Conservation (phyloP, 2,113 vertebrate species). For the Gallinago paraguaiae region DNA sequence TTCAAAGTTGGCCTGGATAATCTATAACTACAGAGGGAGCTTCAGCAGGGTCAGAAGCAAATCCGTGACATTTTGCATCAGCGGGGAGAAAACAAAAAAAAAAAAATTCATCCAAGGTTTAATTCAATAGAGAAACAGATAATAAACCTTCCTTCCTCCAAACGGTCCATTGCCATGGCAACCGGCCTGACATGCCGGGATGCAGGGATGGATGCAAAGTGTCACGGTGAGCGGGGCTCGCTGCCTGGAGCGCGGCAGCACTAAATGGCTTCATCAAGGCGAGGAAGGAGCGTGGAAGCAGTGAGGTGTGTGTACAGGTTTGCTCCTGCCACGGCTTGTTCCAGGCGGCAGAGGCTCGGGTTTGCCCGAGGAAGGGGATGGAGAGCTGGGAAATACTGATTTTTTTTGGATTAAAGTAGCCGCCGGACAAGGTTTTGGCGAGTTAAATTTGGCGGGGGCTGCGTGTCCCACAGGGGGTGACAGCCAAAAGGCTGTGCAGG, state of each 20-base stretch:
- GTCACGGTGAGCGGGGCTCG: not conserved
- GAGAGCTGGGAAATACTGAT: not conserved
- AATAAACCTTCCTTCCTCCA: not conserved
- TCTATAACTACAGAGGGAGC: not conserved
- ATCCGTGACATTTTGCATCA: not conserved
- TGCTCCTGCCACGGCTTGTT: not conserved
- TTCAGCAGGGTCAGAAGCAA: not conserved
- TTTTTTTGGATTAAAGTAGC: not conserved
- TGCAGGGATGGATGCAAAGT: not conserved
- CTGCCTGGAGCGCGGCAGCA: not conserved
- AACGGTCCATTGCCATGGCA: constrained; percentile 21
- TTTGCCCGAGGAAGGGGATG: not conserved
- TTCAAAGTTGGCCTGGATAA: not conserved
- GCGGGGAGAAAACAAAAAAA: not conserved
- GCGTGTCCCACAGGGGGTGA: no score
- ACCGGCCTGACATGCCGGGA: not conserved
- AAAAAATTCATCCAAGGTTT: not conserved
- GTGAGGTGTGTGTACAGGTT: fast-evolving
- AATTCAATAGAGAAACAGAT: constrained; percentile 19
- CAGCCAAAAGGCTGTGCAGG: fast-evolving
- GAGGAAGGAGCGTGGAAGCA: not conserved
- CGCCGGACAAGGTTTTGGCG: not conserved
- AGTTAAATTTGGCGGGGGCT: no score
- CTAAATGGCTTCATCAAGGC: not conserved
- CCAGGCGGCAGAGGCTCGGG: not conserved